Evolutionary conservation across 2,797 vertebrate species (phyloP), one percentile per base, ranked within the genome.

Genomic region (Bucorvus abyssinicus): DNA sequence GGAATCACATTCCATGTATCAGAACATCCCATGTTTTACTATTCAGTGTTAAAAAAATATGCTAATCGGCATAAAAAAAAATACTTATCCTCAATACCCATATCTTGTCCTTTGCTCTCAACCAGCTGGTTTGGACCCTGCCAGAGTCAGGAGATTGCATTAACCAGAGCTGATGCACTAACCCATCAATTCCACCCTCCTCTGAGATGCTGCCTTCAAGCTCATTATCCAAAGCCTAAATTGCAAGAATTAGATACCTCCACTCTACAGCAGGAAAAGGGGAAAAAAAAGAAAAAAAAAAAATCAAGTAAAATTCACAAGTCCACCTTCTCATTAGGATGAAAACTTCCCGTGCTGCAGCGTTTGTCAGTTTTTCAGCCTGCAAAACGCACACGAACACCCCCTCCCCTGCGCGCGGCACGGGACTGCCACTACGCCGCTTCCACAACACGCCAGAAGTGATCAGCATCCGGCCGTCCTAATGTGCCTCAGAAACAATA

Each of bases 401-500:
- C 49, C 50, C 45, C 14, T 92, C 49, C 85, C 55, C 75, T 14
- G 64, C 78, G 47, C 2, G 3, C 81, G 67, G 84, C 81, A 4
- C 32, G 80, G 73, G 67, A 52, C 79, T 80, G 94, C 86, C 80
- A 24, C 59, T 44, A 27, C 60, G 13, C 92, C 6, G 23, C 94
- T 65, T 42, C 93, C 93, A 42, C 20, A 74, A 38, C 83, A 32
- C 36, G 94, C 93, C 95, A 88, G 85, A 19, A 96, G 89, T 17
- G 74, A 95, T 94, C 95, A 94, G 95, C 96, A 40, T 90, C 76
- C 79, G 94, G 53, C 88, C 85, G 44, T 82, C 95, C 94, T 87
- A 92, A 94, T 67, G 95, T 90, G 91, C 24, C 91, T 94, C 77
- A 0, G 77, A 95, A 96, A 97, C 94, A 95, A 96, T 90, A 91